Evolutionary conservation across 2,113 vertebrate genomes (phyloP).

Genomic region (Melanerpes formicivorus): DNA sequence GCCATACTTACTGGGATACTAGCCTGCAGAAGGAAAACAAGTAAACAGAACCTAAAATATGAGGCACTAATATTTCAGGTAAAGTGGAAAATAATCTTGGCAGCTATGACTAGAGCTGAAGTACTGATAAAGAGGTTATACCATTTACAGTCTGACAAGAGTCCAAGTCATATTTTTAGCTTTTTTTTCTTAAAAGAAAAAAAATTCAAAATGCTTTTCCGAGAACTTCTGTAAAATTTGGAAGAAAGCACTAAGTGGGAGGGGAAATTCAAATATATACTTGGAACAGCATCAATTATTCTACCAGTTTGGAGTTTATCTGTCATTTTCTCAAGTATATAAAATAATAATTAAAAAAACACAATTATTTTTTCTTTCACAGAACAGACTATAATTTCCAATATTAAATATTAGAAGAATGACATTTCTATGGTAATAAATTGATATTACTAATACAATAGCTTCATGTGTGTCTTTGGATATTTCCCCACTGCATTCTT

Average conservation of each 20-base stretch:
- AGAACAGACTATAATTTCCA: neutral
- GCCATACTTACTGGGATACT: rapidly evolving
- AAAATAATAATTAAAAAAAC: neutral
- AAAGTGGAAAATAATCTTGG: neutral
- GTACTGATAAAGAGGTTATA: neutral
- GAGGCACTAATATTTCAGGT: neutral
- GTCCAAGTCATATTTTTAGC: neutral
- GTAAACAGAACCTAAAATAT: neutral
- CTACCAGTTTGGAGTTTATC: neutral
- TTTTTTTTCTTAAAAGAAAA: neutral
- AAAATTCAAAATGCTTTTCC: neutral
- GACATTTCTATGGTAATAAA: neutral
- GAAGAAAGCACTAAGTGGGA: neutral
- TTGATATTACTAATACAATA: neutral
- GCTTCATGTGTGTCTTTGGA: neutral
- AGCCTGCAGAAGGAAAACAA: neutral
- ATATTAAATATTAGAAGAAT: neutral
- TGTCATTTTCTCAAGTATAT: neutral
- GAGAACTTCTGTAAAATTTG: neutral
- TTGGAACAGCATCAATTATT: neutral
- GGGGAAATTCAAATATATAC: neutral
- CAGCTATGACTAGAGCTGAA: neutral
- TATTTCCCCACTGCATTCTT: neutral
- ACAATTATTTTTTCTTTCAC: neutral
- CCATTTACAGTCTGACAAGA: neutral